A percentile compares a stretch with the other conserved stretches of the same genome.
phyloP scores from a whole-genome alignment of 2,888 invertebrate species.

The Villa cingulata region DNA sequence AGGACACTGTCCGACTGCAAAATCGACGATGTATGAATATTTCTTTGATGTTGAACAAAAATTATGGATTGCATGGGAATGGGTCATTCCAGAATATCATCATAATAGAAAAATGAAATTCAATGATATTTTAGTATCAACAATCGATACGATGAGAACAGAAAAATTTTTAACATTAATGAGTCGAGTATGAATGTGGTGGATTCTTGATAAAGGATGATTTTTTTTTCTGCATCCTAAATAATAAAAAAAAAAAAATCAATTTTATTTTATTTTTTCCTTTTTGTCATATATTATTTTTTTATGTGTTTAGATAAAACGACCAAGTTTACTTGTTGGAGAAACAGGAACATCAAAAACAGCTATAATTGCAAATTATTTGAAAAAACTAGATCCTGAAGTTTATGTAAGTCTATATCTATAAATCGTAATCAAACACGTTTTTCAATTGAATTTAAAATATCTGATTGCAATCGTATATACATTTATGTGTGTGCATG shows the following conservation, averaged over 20 bases:
- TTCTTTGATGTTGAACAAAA: slow-evolving; percentile 51
- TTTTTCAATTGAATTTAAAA: not conserved
- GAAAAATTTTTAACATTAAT: slow-evolving; percentile 65
- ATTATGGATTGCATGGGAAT: slow-evolving; percentile 76
- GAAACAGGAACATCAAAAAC: slow-evolving; percentile 90
- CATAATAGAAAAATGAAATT: slow-evolving; percentile 59
- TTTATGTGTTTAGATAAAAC: slow-evolving; percentile 50
- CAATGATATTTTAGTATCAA: slow-evolving; percentile 77
- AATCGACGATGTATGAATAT: slow-evolving; percentile 68
- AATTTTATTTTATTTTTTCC: no score
- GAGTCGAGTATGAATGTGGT: slow-evolving; percentile 51
- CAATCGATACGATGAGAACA: slow-evolving; percentile 70
- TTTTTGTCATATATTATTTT: not conserved
- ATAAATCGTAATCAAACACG: not conserved
- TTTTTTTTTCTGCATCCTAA: no score
- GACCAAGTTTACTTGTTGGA: slow-evolving; percentile 73
- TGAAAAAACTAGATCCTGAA: slow-evolving; percentile 53
- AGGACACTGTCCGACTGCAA: slow-evolving; percentile 60
- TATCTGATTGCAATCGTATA: no score
- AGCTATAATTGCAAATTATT: slow-evolving; percentile 70
- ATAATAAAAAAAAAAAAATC: no score
- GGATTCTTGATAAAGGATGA: no score
- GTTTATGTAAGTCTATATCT: slow-evolving; percentile 45
- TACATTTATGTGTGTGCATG: no score
- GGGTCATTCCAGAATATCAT: slow-evolving; percentile 59